Conservation (phyloP, 2,888 invertebrate species). For the Melitaea athalia region DNA sequence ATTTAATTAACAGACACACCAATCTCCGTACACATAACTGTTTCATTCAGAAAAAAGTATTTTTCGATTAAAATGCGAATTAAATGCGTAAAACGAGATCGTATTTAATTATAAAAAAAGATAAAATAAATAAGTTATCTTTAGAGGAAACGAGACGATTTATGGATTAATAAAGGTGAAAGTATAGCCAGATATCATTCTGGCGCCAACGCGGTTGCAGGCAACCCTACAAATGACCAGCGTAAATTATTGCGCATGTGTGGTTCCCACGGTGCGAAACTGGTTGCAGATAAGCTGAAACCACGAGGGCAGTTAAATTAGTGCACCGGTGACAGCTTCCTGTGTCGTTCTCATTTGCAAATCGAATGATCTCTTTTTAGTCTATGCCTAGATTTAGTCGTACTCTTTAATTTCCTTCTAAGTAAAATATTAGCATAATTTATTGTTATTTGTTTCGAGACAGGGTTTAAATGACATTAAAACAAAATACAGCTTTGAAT, state of each 20-base stretch:
- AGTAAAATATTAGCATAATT: constrained; percentile 1
- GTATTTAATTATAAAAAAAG: constrained; percentile 26
- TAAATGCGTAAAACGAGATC: constrained; percentile 18
- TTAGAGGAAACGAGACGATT: constrained; percentile 30
- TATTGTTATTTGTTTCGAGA: not conserved
- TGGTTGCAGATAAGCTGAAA: constrained; percentile 77
- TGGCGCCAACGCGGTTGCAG: constrained; percentile 40
- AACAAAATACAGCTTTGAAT: not conserved
- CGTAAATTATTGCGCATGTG: constrained; percentile 71
- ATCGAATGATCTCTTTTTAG: constrained; percentile 39
- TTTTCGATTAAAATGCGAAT: constrained; percentile 5
- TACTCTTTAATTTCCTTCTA: constrained; percentile 9
- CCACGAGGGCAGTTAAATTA: constrained; percentile 72
- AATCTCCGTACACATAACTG: not conserved
- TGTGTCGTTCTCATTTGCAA: constrained; percentile 55
- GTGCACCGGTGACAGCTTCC: constrained; percentile 77
- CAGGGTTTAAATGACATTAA: not conserved
- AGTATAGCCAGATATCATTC: constrained; percentile 41
- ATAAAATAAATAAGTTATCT: constrained; percentile 30
- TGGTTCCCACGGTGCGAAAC: constrained; percentile 80
- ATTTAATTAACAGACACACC: constrained; percentile 11
- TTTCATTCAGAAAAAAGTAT: constrained; percentile 10
- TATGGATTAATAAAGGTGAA: constrained; percentile 43
- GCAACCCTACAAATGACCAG: constrained; percentile 71
- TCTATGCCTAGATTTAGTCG: constrained; percentile 24